Evolutionary conservation across 2,113 vertebrate genomes (phyloP), one percentile per base, ranked within the genome.

Genomic region (Lophura nycthemera): DNA sequence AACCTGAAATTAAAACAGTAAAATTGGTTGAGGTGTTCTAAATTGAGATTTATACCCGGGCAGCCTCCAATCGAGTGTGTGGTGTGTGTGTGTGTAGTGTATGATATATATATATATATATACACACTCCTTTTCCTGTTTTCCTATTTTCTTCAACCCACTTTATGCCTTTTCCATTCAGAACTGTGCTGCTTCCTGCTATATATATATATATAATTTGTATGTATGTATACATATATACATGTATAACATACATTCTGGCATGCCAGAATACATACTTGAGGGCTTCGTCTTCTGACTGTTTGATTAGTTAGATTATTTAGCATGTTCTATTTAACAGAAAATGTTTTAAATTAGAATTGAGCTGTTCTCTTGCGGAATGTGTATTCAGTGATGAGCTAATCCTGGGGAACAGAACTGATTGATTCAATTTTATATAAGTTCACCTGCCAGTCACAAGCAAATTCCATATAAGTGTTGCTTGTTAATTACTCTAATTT

Each of bases 401-500:
- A 80, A 50, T 79, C 34, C 56, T 64, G 66, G 10, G 56, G 32
- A 95, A 87, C 29, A 73, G n/a, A 56, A 73, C 11, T 56, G n/a
- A 52, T 82, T 69, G 42, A 42, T 42, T 27, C 29, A 14, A 16
- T 70, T 65, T 91, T 67, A 29, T 67, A 42, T 57, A 24, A 34
- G 15, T 42, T 88, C 19, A 70, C 65, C 30, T 67, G 42, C 43
- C 13, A 84, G 30, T 36, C 43, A 40, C 48, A 81, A 89, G 25
- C 61, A 88, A 63, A 91, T 90, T 72, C 48, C 48, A 34, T 56
- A 65, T 30, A 22, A 6, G 4, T 90, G 25, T 77, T 89, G 8
- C 42, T 97, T 88, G 20, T 38, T 92, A 80, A 84, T 95, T 74
- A 32, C 8, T 79, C n/a, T 42, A 27, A 73, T 86, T 86, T 79